Conservation (phyloP, 2,888 invertebrate species). For the Hypomecis punctinalis region DNA sequence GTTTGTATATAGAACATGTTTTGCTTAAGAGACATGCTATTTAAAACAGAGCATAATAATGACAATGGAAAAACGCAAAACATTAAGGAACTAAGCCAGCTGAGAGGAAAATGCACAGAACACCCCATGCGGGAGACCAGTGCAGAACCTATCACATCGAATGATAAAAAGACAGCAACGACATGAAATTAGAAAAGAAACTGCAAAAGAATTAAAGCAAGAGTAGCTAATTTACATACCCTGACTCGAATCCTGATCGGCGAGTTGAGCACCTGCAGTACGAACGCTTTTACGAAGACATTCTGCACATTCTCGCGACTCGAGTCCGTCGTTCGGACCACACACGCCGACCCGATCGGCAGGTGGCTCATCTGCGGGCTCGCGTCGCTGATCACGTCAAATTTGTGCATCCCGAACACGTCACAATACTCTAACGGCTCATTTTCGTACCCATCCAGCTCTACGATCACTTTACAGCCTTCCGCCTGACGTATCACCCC, state of each 20-base stretch:
- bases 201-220: no score
- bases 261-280: slow-evolving; percentile 83
- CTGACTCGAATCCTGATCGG: slow-evolving; percentile 80
- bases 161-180: no score
- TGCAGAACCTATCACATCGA: no score
- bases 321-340: slow-evolving; percentile 88
- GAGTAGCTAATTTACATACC: slow-evolving; percentile 58
- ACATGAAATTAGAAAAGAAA: no score
- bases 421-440: slow-evolving; percentile 89
- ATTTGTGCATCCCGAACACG: slow-evolving; percentile 91
- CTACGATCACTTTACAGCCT: slow-evolving; percentile 90
- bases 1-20: no score
- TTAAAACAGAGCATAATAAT: no score
- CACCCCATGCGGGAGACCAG: no score
- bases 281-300: slow-evolving; percentile 94
- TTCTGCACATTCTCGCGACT: slow-evolving; percentile 86
- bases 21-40: no score
- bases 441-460: slow-evolving; percentile 91
- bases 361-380: slow-evolving; percentile 94
- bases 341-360: slow-evolving; percentile 91
- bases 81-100: no score
- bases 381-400: slow-evolving; percentile 96
- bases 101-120: no score
- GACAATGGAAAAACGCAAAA: no score
- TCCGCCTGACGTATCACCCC: slow-evolving; percentile 93